Conservation (phyloP, 2,888 invertebrate species). For the Hermodice carunculata region DNA sequence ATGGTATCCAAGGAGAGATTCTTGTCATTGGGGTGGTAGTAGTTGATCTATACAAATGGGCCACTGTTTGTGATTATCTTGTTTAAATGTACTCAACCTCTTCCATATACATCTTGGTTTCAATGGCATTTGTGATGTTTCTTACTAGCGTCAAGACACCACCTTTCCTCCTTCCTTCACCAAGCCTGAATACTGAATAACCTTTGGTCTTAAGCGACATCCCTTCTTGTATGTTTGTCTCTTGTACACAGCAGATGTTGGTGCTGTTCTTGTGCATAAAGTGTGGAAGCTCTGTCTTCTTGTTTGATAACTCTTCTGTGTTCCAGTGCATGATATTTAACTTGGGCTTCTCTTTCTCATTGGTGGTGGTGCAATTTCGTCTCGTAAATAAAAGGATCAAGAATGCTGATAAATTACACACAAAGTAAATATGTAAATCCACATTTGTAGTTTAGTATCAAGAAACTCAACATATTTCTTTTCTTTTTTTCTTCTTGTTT, state of each 20-base stretch:
- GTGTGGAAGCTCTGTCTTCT: slow-evolving; percentile 27
- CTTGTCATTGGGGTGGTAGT: slow-evolving; percentile 29
- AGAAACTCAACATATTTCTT: too few species aligned
- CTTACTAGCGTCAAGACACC: slow-evolving; percentile 29
- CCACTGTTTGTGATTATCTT: slow-evolving; percentile 13
- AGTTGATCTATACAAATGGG: slow-evolving; percentile 12
- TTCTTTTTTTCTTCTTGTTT: too few species aligned
- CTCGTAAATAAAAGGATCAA: too few species aligned
- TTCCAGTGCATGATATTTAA: slow-evolving; percentile 38
- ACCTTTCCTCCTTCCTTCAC: slow-evolving; percentile 26
- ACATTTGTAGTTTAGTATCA: too few species aligned
- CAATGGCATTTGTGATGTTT: slow-evolving; percentile 28
- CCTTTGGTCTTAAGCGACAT: slow-evolving; percentile 24
- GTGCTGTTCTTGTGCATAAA: slow-evolving; percentile 32
- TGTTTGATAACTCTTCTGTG: slow-evolving; percentile 36
- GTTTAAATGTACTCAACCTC: too few species aligned
- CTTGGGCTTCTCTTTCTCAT: slow-evolving; percentile 1
- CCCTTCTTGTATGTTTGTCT: slow-evolving; percentile 24
- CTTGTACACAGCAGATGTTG: slow-evolving; percentile 33
- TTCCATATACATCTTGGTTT: too few species aligned
- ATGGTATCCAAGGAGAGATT: slow-evolving; percentile 31
- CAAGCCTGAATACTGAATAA: slow-evolving; percentile 22
- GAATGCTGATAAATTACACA: too few species aligned
- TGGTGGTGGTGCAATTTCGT: too few species aligned
- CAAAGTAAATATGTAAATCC: too few species aligned